phyloP scores from a whole-genome alignment of 2,888 invertebrate species.

The Acronicta aceris region DNA sequence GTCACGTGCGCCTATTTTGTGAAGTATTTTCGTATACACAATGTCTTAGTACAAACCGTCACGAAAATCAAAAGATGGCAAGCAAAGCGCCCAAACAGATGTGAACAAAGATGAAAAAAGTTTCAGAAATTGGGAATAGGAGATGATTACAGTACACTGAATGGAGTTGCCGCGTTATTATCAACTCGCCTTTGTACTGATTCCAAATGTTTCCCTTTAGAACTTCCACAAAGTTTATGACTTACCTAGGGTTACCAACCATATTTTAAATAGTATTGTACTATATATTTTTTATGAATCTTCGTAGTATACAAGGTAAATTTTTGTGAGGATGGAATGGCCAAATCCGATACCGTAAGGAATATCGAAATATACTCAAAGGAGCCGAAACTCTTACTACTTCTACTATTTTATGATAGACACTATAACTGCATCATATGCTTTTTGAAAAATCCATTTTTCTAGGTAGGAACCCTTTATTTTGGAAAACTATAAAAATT shows the following conservation, averaged over 20 bases:
- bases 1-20: constrained; percentile 6
- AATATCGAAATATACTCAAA: too few species aligned
- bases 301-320: too few species aligned
- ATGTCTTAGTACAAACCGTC: constrained; percentile 51
- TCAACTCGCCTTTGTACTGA: constrained; percentile 84
- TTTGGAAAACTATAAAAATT: too few species aligned
- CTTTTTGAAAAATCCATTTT: too few species aligned
- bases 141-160: constrained; percentile 87
- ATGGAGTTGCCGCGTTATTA: constrained; percentile 86
- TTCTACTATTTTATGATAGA: too few species aligned
- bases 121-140: constrained; percentile 83
- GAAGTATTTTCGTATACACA: constrained; percentile 38
- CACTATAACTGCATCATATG: too few species aligned
- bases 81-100: constrained; percentile 81
- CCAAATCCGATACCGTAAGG: too few species aligned
- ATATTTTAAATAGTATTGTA: too few species aligned
- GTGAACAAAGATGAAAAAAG: constrained; percentile 88
- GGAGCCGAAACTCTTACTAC: too few species aligned
- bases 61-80: constrained; percentile 75
- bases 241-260: constrained; percentile 28
- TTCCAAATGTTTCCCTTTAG: constrained; percentile 81
- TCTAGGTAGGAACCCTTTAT: too few species aligned
- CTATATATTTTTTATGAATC: too few species aligned
- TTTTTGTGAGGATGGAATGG: too few species aligned
- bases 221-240: constrained; percentile 75